phyloP scores from a whole-genome alignment of 2,113 vertebrate genomes.

The Pluvianellus socialis region DNA sequence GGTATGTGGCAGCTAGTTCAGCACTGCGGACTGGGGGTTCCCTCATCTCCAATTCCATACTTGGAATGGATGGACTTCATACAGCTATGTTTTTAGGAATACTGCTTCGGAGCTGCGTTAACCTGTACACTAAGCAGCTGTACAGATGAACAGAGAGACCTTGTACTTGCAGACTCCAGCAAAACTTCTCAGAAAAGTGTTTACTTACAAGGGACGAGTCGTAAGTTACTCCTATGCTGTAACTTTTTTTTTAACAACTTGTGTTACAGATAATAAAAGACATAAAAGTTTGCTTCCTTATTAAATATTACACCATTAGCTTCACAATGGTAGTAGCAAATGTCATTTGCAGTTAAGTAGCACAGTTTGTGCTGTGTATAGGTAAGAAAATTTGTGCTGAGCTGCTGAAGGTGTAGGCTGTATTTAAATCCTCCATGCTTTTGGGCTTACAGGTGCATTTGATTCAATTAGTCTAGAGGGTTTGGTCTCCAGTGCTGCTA shows the following conservation, averaged over 20 bases:
- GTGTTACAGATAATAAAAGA: not conserved
- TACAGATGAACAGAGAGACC: not conserved
- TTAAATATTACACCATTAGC: not conserved
- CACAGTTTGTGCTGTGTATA: not conserved
- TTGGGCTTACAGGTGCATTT: not conserved
- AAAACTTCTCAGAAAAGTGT: not conserved
- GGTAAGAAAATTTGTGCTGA: not conserved
- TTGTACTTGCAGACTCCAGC: not conserved
- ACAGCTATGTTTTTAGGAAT: not conserved
- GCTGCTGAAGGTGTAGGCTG: not conserved
- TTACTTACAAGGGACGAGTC: not conserved
- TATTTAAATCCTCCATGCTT: not conserved
- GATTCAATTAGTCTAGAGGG: not conserved
- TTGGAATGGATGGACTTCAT: not conserved
- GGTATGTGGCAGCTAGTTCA: not conserved
- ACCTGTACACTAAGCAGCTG: not conserved
- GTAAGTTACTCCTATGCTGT: not conserved
- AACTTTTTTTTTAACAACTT: not conserved
- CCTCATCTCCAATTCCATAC: not conserved
- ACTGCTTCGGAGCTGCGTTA: not conserved
- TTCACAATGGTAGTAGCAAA: not conserved
- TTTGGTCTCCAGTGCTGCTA: not conserved
- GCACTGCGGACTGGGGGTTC: not conserved
- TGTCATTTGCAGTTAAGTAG: not conserved
- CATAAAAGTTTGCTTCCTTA: not conserved